A percentile compares a stretch with the other conserved stretches of the same genome.
phyloP scores from a whole-genome alignment of 1,140 invertebrate species.

The Zaprionus gabonicus region DNA sequence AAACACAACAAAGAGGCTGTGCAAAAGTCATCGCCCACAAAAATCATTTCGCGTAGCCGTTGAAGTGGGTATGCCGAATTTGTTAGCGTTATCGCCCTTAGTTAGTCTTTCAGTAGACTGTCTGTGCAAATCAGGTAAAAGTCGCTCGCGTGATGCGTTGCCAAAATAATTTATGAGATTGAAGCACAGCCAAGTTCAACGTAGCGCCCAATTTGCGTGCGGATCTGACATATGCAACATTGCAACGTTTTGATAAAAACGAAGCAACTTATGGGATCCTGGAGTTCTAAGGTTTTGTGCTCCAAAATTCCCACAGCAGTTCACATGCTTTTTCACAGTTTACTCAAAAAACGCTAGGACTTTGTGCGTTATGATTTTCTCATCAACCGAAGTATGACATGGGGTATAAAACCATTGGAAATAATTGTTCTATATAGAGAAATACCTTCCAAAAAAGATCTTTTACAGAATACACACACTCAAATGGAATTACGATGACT shows the following conservation, averaged over 20 bases:
- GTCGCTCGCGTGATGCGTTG: constrained; percentile 81
- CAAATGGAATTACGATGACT: background rate
- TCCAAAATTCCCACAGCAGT: constrained; percentile 45
- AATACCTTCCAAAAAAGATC: background rate
- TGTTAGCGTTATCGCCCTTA: constrained; percentile 70
- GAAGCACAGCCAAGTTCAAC: constrained; percentile 59
- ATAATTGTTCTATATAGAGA: background rate
- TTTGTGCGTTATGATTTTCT: background rate
- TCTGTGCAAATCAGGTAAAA: constrained; percentile 73
- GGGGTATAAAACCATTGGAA: background rate
- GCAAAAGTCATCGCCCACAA: constrained; percentile 82
- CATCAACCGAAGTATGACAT: background rate
- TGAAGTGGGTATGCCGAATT: constrained; percentile 66
- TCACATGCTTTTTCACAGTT: constrained; percentile 4
- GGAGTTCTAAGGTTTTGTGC: constrained; percentile 47
- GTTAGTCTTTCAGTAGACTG: constrained; percentile 41
- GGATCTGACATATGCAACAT: constrained; percentile 42
- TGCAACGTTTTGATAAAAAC: constrained; percentile 27
- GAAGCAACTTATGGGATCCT: constrained; percentile 10
- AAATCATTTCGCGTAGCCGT: constrained; percentile 62
- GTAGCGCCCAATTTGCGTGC: constrained; percentile 81
- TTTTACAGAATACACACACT: background rate
- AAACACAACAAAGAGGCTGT: constrained; percentile 62
- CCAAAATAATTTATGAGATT: constrained; percentile 84
- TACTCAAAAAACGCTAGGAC: background rate